Percentiles rank a stretch among this genome's conserved stretches.
phyloP scores from a whole-genome alignment of 2,797 vertebrate genomes.

The Spheniscus humboldti region DNA sequence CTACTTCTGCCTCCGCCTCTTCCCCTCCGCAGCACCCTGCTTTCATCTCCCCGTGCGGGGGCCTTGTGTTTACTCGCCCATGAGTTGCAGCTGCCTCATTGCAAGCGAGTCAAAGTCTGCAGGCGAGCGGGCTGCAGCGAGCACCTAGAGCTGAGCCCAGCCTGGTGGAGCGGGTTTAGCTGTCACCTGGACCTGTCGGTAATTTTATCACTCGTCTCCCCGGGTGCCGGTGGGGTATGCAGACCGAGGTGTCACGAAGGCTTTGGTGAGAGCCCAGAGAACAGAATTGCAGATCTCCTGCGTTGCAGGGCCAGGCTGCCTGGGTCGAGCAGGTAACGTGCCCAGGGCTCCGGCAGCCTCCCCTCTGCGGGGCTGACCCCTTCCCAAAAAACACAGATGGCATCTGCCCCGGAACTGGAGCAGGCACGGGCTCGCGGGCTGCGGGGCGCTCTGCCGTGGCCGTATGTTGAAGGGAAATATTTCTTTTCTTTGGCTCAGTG shows the following conservation, averaged over 20 bases:
- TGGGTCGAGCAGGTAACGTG: rapidly evolving
- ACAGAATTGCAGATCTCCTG: neutral
- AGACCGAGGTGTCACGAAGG: rapidly evolving
- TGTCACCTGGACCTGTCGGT: rapidly evolving
- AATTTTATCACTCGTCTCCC: rapidly evolving
- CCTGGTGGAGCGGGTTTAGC: rapidly evolving
- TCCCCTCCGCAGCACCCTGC: neutral
- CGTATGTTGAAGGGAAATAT: neutral
- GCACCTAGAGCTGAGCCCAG: rapidly evolving
- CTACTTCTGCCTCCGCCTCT: neutral
- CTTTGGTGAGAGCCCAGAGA: neutral
- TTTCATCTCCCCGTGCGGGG: neutral
- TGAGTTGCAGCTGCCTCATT: neutral
- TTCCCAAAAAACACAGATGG: neutral
- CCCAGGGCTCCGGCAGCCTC: neutral
- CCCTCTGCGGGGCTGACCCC: neutral
- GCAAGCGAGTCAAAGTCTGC: neutral
- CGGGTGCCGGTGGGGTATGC: rapidly evolving
- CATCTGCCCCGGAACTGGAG: neutral
- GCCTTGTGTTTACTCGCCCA: neutral
- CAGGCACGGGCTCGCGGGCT: rapidly evolving
- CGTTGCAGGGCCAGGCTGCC: neutral
- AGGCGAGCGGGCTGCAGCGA: neutral
- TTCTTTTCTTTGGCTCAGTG: neutral
- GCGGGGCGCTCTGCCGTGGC: neutral